These are phyloP conservation scores for Amphipyra tragopoginis DNA, from an alignment of 2,888 invertebrate genomes.

Conservation along the genomic window DNA sequence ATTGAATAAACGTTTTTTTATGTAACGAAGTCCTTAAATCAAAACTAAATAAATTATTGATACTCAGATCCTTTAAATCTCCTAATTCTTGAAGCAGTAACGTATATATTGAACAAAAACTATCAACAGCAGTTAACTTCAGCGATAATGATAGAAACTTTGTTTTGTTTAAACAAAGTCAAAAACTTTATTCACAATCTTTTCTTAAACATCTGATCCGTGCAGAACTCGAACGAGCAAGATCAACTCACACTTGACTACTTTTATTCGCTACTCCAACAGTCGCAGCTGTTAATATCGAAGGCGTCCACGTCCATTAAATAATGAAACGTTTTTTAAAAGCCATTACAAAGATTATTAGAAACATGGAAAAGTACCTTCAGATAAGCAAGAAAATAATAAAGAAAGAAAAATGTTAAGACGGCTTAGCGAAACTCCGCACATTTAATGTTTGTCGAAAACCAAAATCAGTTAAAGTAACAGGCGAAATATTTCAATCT, in stretches of 20 bases:
- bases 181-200: too few species aligned
- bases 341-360: constrained; percentile 65
- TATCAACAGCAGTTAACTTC: background rate
- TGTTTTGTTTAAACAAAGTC: constrained; percentile 1
- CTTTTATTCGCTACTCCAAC: constrained; percentile 55
- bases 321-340: constrained; percentile 62
- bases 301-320: constrained; percentile 63
- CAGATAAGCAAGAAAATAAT: constrained; percentile 29
- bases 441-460: constrained; percentile 18
- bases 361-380: constrained; percentile 47
- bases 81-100: too few species aligned
- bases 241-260: constrained; percentile 24
- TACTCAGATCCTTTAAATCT: too few species aligned
- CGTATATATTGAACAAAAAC: too few species aligned
- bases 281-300: constrained; percentile 54
- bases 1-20: too few species aligned
- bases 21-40: too few species aligned
- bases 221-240: background rate
- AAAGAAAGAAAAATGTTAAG: constrained; percentile 40
- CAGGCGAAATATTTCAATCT: background rate
- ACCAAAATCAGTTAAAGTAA: constrained; percentile 3
- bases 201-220: too few species aligned
- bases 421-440: constrained; percentile 30
- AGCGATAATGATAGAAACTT: background rate
- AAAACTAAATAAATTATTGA: too few species aligned